Evolutionary conservation across 2,113 vertebrate genomes (phyloP), one percentile per base, ranked within the genome.

Genomic region (Syngnathus floridae): DNA sequence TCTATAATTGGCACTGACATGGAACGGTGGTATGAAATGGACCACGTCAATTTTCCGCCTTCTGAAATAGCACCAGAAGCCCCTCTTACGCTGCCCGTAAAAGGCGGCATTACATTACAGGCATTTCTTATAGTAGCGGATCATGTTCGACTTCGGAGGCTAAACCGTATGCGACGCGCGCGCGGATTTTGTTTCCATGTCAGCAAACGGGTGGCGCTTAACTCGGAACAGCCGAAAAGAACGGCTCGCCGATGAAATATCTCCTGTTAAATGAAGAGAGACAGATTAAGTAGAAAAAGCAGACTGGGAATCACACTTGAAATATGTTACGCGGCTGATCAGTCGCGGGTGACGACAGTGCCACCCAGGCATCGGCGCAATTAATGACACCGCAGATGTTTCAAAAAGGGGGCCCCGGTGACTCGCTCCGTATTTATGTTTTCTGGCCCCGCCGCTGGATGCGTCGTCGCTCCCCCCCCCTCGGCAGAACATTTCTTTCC

Each of bases 351-450:
- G 85, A 87, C 71, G 77, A 86, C 80, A 87, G 84, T 82, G 84
- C 84, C 86, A 84, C 83, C 88, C 82, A 80, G 81, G 87, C 79
- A 74, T 84, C 72, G 78, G 7, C 76, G 63, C 81, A 88, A 86
- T 89, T 87, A 69, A 83, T 90, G 89, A 88, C 71, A 74, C 82
- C 87, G 76, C 88, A 91, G 87, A 91, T 90, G 83, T 90, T 89
- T 83, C 81, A 78, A 66, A 77, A 66, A 31, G 81, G 78, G 84
- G 78, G 82, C 87, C 85, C 81, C 81, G 79, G 76, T 82, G 85
- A 75, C 80, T 85, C 69, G 7, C 74, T 85, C 64, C 59, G 11
- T 91, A 89, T 93, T 90, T 90, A 90, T 90, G 88, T 88, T 89
- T 91, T 92, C 90, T 88, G 87, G 83, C 90, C 79, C 84, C 73